Conservation (phyloP, 1,140 invertebrate genomes). For the Lethrus apterus region DNA sequence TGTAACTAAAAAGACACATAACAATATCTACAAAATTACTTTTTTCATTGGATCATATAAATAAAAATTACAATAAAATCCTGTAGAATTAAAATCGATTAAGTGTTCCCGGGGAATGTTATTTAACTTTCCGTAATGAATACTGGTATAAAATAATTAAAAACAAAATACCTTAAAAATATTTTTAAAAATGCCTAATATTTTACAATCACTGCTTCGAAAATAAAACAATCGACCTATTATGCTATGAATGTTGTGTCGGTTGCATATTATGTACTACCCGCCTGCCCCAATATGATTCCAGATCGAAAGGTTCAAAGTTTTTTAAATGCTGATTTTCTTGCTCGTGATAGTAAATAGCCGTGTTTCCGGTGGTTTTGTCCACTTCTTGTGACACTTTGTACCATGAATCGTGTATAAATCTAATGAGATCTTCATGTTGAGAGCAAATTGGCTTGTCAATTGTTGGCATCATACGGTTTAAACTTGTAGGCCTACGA, state of each 20-base stretch:
- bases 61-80: no score
- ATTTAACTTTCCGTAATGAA: no score
- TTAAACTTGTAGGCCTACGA: slow-evolving; percentile 23
- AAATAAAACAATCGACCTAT: no score
- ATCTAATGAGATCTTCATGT: slow-evolving; percentile 39
- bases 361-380: slow-evolving; percentile 21
- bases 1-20: no score
- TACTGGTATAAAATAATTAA: no score
- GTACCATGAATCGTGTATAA: slow-evolving; percentile 38
- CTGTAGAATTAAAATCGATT: no score
- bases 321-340: slow-evolving; percentile 40
- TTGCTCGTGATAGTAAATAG: slow-evolving; percentile 37
- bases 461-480: slow-evolving; percentile 21
- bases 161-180: no score
- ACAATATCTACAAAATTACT: no score
- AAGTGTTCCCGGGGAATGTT: no score
- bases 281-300: slow-evolving; percentile 52
- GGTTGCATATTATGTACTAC: slow-evolving; percentile 42
- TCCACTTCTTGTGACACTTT: slow-evolving; percentile 36
- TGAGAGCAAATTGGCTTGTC: slow-evolving; percentile 30
- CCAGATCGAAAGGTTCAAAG: slow-evolving; percentile 55
- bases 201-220: no score
- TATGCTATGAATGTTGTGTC: slow-evolving; percentile 26
- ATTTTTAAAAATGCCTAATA: no score
- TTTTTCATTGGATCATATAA: no score